These are phyloP conservation scores for Strongylocentrotus purpuratus DNA, from an alignment of 35 echinoderm and acorn worm genomes.

Conservation along the genomic window DNA sequence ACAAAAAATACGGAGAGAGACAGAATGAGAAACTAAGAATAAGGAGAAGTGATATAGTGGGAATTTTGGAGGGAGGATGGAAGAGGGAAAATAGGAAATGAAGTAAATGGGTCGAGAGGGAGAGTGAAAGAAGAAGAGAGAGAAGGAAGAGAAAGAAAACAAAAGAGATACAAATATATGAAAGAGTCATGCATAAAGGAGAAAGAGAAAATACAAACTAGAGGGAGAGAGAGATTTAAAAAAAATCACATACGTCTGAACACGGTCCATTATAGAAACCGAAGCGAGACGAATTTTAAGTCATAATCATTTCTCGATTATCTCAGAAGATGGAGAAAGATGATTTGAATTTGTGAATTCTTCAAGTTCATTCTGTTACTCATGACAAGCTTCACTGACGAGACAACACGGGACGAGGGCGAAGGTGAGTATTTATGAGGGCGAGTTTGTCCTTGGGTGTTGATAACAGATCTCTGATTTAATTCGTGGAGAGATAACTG, in stretches of 20 bases:
- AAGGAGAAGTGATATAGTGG: too few relatives aligned
- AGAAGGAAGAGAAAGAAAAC: too few relatives aligned
- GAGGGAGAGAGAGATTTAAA: too few relatives aligned
- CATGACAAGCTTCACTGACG: neutral
- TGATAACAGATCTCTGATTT: neutral
- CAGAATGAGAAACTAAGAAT: neutral
- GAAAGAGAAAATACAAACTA: too few relatives aligned
- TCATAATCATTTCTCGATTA: neutral
- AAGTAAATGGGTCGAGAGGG: neutral
- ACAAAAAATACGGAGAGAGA: too few relatives aligned
- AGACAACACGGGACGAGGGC: neutral
- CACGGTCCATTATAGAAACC: neutral
- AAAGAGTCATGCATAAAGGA: too few relatives aligned
- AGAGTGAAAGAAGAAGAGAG: neutral
- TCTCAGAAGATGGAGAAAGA: neutral
- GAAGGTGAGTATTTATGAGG: neutral
- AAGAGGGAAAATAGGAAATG: neutral
- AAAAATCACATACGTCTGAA: neutral
- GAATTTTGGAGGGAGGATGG: too few relatives aligned
- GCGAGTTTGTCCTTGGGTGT: constrained; percentile 1
- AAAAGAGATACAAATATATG: too few relatives aligned
- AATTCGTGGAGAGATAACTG: neutral
- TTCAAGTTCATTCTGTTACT: neutral
- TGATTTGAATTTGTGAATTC: neutral
- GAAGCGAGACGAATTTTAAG: neutral